A percentile compares a stretch with the other conserved stretches of the same genome.
Conservation (phyloP, 1,140 invertebrate genomes). For the Ylistrum balloti region DNA sequence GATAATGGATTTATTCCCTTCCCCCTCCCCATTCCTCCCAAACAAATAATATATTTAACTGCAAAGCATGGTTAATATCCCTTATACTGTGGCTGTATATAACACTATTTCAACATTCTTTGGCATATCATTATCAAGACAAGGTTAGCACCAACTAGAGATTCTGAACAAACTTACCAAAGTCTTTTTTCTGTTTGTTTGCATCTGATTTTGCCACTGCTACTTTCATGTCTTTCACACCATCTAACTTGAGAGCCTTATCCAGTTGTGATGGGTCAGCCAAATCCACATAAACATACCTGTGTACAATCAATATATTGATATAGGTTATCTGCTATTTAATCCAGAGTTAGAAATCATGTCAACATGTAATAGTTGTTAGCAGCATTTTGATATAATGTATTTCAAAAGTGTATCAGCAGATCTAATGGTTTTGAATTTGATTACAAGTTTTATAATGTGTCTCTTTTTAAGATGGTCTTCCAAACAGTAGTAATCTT, state of each 20-base stretch:
- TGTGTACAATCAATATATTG: constrained; percentile 49
- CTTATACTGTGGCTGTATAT: neutral
- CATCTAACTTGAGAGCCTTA: constrained; percentile 59
- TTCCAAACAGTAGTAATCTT: too few relatives aligned
- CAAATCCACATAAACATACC: constrained; percentile 65
- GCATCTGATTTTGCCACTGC: constrained; percentile 50
- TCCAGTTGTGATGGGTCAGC: constrained; percentile 52
- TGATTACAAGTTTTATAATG: too few relatives aligned
- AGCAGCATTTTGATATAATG: too few relatives aligned
- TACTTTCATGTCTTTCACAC: constrained; percentile 47
- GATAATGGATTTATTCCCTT: too few relatives aligned
- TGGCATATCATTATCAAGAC: too few relatives aligned
- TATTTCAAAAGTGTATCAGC: too few relatives aligned
- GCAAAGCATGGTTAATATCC: neutral
- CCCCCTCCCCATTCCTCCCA: neutral
- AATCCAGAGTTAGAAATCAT: too few relatives aligned
- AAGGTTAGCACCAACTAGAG: too few relatives aligned
- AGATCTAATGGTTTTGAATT: too few relatives aligned
- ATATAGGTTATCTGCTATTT: too few relatives aligned
- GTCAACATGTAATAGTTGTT: too few relatives aligned
- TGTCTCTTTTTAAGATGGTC: too few relatives aligned
- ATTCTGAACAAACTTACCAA: neutral
- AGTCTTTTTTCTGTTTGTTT: constrained; percentile 44
- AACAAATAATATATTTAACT: neutral
- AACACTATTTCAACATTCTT: neutral